Percentiles rank a stretch among this genome's conserved stretches.
Conservation (phyloP, 2,888 invertebrate species). For the Archips crataeganus region DNA sequence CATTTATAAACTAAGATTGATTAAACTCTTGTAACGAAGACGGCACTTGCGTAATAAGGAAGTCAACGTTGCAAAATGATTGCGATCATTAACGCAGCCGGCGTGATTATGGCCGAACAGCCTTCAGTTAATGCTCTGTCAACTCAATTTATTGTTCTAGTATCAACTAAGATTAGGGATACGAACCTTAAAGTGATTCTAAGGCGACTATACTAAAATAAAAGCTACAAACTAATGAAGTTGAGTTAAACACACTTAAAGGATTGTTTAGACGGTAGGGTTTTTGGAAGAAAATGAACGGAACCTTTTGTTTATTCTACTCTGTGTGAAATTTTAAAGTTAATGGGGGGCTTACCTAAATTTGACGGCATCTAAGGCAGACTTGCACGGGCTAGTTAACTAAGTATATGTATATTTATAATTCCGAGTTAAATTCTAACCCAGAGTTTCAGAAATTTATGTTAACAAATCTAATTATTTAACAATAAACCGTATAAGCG, state of each 20-base stretch:
- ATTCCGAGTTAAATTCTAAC: too few species aligned
- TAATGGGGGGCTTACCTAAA: too few species aligned
- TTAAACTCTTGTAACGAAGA: conserved; percentile 3
- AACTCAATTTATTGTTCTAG: background rate
- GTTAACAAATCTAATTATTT: too few species aligned
- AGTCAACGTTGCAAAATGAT: conserved; percentile 24
- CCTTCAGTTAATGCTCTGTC: conserved; percentile 4
- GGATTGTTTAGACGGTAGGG: background rate
- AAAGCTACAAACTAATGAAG: background rate
- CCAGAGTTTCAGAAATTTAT: too few species aligned
- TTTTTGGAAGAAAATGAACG: background rate
- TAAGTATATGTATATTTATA: too few species aligned
- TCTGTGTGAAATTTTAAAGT: background rate
- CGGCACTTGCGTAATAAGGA: conserved; percentile 19
- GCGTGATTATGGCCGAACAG: conserved; percentile 12
- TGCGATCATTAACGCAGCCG: conserved; percentile 40
- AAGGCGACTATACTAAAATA: background rate
- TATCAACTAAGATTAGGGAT: background rate
- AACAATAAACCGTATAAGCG: too few species aligned
- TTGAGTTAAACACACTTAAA: background rate
- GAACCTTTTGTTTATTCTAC: background rate
- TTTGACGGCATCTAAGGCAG: background rate
- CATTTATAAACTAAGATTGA: conserved; percentile 6
- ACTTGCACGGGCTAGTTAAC: too few species aligned
- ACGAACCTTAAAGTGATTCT: background rate